Base-by-base conservation (phyloP, 1,140 invertebrate species). In the Ganaspis sp. region DNA sequence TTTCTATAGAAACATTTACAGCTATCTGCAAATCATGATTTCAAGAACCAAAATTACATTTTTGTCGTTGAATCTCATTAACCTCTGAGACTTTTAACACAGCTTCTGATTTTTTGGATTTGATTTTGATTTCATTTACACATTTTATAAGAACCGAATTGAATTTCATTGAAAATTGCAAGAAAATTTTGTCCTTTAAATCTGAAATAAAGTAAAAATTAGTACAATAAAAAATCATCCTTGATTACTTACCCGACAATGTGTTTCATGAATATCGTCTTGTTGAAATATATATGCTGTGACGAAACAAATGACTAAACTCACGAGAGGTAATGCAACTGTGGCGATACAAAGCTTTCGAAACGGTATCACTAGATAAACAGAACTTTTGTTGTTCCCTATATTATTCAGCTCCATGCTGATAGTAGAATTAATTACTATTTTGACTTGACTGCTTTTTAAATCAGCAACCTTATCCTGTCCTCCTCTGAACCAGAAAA, bases 261-360 rank as follows among this genome's bases (percentile, higher is more conserved):
- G 96, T 76, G 97, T 97, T 93, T 97, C 96, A 87, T 97, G 97
- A 86, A 98, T 96, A 89, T 97, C 96, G 92, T 97, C 95, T 91
- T 95, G 94, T 90, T 97, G 96, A 90, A 97, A 98, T 87, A 97
- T 94, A 87, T 96, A 95, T 75, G 96, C 96, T 80, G 96, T 96
- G 81, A 96, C 90, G 87, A 98, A 96, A 92, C 96, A 98, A 88
- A 96, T 93, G 80, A 97, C 91, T 84, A 98, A 92, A 83, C 95
- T 95, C 86, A 94, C 90, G 75, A 97, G 91, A 42, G 96, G 96
- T 90, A 97, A 93, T 77, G 94, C 94, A 29, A 97, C 95, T 58
- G 96, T 96, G 74, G 95, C 92, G 69, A 96, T 90, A 87, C 96
- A 97, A 79, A 97, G 93, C 87, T 94, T 93, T 88, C 94, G 90